Evolutionary conservation across 1,140 invertebrate species (phyloP).

Genomic region (Ridgeia piscesae): DNA sequence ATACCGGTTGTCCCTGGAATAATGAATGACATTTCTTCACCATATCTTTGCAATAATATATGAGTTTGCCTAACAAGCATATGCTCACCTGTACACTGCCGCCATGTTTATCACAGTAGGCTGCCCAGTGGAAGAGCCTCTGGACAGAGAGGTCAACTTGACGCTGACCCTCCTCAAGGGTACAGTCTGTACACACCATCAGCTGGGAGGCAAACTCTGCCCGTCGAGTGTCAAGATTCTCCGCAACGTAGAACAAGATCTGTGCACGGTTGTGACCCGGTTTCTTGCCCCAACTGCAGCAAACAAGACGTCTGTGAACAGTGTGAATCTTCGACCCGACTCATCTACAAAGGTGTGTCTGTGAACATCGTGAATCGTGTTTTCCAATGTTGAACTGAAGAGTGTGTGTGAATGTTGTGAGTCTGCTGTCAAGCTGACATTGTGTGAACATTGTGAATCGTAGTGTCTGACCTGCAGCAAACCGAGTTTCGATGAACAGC

Average conservation of each 20-base stretch:
- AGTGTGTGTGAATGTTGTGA: background rate
- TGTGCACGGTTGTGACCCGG: slow-evolving; percentile 60
- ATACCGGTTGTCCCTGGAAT: background rate
- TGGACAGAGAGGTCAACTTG: slow-evolving; percentile 57
- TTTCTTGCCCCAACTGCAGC: slow-evolving; percentile 58
- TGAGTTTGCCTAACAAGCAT: background rate
- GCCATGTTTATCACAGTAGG: slow-evolving; percentile 60
- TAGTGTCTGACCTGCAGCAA: too few relatives aligned
- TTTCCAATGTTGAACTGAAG: background rate
- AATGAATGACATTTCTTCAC: background rate
- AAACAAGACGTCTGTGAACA: background rate
- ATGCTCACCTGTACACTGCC: slow-evolving; percentile 54
- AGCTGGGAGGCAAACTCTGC: slow-evolving; percentile 53
- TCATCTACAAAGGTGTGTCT: background rate
- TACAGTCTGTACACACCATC: slow-evolving; percentile 44
- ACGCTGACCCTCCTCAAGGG: slow-evolving; percentile 37
- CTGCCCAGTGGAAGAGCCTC: slow-evolving; percentile 60
- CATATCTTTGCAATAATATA: background rate
- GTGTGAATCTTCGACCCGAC: background rate
- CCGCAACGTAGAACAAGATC: slow-evolving; percentile 61
- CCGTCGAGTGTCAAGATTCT: slow-evolving; percentile 56
- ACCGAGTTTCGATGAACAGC: too few relatives aligned
- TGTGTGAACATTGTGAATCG: too few relatives aligned
- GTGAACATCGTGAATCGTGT: background rate
- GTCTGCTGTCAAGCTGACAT: too few relatives aligned